Percentiles rank a stretch among this genome's conserved stretches.
Conservation (phyloP, 2,797 vertebrate species). For the Denticeps clupeoides region DNA sequence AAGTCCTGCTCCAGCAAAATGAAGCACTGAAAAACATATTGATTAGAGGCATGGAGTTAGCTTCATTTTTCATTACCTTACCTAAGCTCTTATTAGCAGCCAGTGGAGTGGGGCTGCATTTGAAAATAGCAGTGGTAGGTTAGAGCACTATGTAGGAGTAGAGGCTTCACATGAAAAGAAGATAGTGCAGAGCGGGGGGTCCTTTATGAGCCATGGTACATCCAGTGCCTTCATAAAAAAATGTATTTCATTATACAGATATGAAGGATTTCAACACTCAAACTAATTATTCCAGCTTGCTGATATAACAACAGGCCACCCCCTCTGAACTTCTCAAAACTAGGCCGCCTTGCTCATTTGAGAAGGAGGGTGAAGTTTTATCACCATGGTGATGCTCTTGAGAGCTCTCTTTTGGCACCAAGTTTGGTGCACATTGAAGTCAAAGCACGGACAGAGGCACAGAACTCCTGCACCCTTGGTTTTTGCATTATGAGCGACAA, state of each 20-base stretch:
- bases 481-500: no score
- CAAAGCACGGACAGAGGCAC: background rate
- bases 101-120: no score
- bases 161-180: background rate
- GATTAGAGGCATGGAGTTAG: background rate
- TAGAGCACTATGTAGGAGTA: background rate
- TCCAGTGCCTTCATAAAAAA: slow-evolving; percentile 2
- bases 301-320: background rate
- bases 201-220: background rate
- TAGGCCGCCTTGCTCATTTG: slow-evolving; percentile 1
- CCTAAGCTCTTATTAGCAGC: background rate
- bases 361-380: background rate
- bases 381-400: background rate
- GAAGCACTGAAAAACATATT: background rate
- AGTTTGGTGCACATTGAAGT: background rate
- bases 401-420: background rate
- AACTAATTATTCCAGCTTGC: slow-evolving; percentile 1
- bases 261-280: slow-evolving; percentile 5
- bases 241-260: slow-evolving; percentile 1
- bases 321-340: background rate
- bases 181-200: background rate
- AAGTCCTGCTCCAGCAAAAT: background rate
- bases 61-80: background rate
- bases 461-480: no score
- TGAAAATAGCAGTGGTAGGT: no score